Evolutionary conservation across 30 jellyfish, hydroid and myxozoan species (phyloP).

Genomic region (Phacellophora camtschatica): DNA sequence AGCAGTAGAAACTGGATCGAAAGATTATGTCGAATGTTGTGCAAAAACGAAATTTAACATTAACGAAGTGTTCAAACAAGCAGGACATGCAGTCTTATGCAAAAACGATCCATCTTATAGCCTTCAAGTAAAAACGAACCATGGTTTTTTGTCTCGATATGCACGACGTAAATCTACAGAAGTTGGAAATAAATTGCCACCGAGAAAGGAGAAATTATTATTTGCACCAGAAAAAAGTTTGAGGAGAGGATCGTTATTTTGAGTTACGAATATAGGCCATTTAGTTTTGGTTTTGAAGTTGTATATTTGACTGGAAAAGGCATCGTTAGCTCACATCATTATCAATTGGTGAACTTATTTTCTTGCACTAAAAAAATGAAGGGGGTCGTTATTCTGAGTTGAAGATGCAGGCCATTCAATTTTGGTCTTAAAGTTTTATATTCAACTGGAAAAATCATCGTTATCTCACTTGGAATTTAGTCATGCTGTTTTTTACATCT

Average conservation of each 20-base stretch:
- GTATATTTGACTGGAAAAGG: too few species aligned
- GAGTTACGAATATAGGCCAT: not conserved
- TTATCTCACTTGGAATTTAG: too few species aligned
- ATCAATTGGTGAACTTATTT: too few species aligned
- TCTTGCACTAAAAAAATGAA: too few species aligned
- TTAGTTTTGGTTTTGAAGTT: too few species aligned
- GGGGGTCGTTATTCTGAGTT: too few species aligned
- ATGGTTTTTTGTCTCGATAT: constrained; percentile 49
- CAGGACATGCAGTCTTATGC: constrained; percentile 56
- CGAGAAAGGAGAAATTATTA: constrained; percentile 23
- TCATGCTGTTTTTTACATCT: too few species aligned
- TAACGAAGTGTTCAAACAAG: constrained; percentile 63
- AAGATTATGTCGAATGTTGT: constrained; percentile 88
- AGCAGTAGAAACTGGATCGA: constrained; percentile 74
- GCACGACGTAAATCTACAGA: constrained; percentile 76
- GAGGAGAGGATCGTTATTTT: constrained; percentile 65
- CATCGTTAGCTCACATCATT: too few species aligned
- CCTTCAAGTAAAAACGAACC: constrained; percentile 28
- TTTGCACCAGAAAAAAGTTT: constrained; percentile 7
- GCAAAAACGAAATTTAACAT: constrained; percentile 76
- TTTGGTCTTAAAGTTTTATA: too few species aligned
- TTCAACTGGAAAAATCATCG: too few species aligned
- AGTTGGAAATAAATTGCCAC: constrained; percentile 38
- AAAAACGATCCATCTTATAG: constrained; percentile 42
- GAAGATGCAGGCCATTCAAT: too few species aligned